These are phyloP conservation scores for Poeciliopsis retropinna DNA, from an alignment of 2,113 vertebrate species.

Conservation along the genomic window DNA sequence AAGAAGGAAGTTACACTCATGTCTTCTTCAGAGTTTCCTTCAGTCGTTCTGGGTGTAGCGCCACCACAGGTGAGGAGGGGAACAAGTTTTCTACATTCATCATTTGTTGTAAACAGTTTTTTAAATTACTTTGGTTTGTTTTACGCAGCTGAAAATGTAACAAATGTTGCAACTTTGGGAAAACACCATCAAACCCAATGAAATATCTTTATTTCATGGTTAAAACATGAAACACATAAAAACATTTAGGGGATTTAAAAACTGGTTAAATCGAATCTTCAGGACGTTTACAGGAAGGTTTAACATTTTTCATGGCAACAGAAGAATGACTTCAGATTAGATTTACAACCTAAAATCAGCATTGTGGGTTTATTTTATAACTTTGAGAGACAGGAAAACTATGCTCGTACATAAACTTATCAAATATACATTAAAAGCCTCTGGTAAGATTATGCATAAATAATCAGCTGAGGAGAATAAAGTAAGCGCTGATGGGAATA, in stretches of 20 bases:
- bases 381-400: constrained; percentile 32
- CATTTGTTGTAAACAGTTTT: too few species aligned
- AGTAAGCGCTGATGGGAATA: not conserved
- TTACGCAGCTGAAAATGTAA: too few species aligned
- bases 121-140: too few species aligned
- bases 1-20: too few species aligned
- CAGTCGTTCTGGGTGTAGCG: too few species aligned
- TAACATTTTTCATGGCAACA: not conserved
- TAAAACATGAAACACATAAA: too few species aligned
- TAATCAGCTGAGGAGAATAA: not conserved
- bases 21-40: too few species aligned
- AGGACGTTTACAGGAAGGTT: not conserved
- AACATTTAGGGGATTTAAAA: not conserved
- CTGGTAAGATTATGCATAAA: constrained; percentile 16
- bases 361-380: constrained; percentile 36
- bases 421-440: constrained; percentile 15
- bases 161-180: too few species aligned
- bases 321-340: not conserved
- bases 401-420: constrained; percentile 7
- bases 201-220: too few species aligned
- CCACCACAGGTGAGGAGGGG: too few species aligned
- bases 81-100: too few species aligned
- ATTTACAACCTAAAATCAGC: not conserved
- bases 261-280: not conserved
- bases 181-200: not conserved